Evolutionary conservation across 2,888 invertebrate genomes (phyloP).

Genomic region (Phaedon cochleariae): DNA sequence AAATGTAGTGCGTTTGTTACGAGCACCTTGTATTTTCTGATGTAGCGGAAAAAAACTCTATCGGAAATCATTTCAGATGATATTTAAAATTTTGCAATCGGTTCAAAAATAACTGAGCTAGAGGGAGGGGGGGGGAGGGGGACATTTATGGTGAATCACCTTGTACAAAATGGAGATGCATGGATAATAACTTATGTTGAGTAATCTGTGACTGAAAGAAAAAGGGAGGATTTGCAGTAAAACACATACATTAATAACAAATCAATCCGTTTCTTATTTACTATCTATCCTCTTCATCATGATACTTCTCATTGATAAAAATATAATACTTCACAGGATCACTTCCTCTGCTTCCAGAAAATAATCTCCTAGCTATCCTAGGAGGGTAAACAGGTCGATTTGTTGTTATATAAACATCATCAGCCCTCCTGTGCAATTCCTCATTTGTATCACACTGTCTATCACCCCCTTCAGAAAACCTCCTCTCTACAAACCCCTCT

Average conservation of each 20-base stretch:
- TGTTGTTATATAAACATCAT: conserved; percentile 27
- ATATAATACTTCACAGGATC: background rate
- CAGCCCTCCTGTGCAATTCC: conserved; percentile 4
- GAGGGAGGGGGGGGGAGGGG: no score
- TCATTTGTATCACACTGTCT: background rate
- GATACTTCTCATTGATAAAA: background rate
- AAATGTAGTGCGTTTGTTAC: no score
- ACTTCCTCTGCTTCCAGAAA: background rate
- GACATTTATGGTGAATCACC: no score
- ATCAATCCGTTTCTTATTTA: background rate
- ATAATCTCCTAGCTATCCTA: background rate
- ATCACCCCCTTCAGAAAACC: background rate
- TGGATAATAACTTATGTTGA: no score
- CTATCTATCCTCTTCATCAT: background rate
- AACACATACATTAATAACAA: background rate
- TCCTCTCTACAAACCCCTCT: background rate
- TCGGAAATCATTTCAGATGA: no score
- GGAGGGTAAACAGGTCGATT: background rate
- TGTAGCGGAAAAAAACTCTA: no score
- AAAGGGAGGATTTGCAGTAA: no score
- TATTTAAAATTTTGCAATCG: no score
- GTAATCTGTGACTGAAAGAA: no score
- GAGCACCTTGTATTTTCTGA: no score
- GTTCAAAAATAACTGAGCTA: no score
- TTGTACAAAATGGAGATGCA: no score